Evolutionary conservation across 2,113 vertebrate species (phyloP), one percentile per base, ranked within the genome.

Genomic region (Stictonetta naevosa): DNA sequence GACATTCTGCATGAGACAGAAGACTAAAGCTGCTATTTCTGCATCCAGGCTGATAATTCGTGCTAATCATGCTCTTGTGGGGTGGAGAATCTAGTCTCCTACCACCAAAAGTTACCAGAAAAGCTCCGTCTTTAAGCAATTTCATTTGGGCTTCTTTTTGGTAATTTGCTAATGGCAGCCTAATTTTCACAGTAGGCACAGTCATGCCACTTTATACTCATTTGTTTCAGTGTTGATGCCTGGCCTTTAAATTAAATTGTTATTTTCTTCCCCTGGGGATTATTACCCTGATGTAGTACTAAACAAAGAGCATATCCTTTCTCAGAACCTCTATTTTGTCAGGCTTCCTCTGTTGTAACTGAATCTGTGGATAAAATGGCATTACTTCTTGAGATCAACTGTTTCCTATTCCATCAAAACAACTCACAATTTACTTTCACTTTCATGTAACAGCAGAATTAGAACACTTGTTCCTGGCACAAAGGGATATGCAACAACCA

Each of bases 191-290:
- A 76, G 29, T 67, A 93, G 90, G 48, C 0, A 0, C 29, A 81
- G 62, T 64, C 69, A 52, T 69, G 66, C 60, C 89, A 78, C 48
- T 86, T 92, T 63, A 63, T 74, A 62, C 55, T 83, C 26, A 25
- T 84, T 93, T 87, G 73, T 92, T 95, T 78, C 48, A 72, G 34
- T 53, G 77, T 89, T 95, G 68, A 92, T 68, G 69, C 72, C 66
- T 92, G 78, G 74, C 73, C 38, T 95, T 86, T 75, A 95, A 96
- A 77, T 88, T 89, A 89, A 91, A 90, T 63, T 46, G 42, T 55
- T 86, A 11, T 53, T 91, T 95, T 92, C 38, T 38, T 92, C 67
- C 83, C 74, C 86, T 44, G 23, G 58, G 58, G 77, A 92, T 84
- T 92, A 44, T 66, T 64, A 44, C 67, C 34, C 34, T 82, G 58